These are phyloP conservation scores for Tarsius wallacei DNA, from an alignment of 2,797 vertebrate species.

Conservation along the genomic window DNA sequence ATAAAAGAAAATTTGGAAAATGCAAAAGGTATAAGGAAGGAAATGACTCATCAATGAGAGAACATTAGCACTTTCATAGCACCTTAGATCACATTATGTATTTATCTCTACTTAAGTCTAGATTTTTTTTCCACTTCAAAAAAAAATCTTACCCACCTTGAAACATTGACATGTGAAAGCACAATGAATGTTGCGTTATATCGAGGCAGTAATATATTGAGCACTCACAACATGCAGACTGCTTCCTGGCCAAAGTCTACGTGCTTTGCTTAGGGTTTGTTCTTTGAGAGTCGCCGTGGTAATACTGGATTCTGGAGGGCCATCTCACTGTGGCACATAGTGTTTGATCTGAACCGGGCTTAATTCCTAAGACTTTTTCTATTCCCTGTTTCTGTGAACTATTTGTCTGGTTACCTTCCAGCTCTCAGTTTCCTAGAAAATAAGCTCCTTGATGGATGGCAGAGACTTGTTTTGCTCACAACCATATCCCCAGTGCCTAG, in stretches of 20 bases:
- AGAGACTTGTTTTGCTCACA: not conserved
- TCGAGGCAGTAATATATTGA: not conserved
- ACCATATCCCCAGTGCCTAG: not conserved
- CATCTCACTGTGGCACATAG: not conserved
- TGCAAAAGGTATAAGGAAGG: constrained; percentile 47
- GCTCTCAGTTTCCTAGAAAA: not conserved
- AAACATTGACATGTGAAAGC: constrained; percentile 45
- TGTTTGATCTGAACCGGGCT: not conserved
- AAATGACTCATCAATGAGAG: constrained; percentile 63
- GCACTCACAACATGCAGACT: not conserved
- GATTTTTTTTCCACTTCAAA: constrained; percentile 31
- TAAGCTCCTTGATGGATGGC: not conserved
- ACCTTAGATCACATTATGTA: not conserved
- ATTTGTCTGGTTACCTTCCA: constrained; percentile 15
- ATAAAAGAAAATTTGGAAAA: constrained; percentile 72
- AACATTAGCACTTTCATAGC: not conserved
- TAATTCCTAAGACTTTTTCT: not conserved
- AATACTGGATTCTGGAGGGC: not conserved
- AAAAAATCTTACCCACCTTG: not conserved
- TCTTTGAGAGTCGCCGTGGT: not conserved
- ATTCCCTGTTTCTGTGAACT: constrained; percentile 11
- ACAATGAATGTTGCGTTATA: not conserved
- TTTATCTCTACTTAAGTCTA: not conserved
- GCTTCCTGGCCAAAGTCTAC: not conserved
- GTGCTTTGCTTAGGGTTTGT: constrained; percentile 1